These are phyloP conservation scores for Melanostoma mellinum DNA, from an alignment of 2,888 invertebrate genomes.

Conservation along the genomic window DNA sequence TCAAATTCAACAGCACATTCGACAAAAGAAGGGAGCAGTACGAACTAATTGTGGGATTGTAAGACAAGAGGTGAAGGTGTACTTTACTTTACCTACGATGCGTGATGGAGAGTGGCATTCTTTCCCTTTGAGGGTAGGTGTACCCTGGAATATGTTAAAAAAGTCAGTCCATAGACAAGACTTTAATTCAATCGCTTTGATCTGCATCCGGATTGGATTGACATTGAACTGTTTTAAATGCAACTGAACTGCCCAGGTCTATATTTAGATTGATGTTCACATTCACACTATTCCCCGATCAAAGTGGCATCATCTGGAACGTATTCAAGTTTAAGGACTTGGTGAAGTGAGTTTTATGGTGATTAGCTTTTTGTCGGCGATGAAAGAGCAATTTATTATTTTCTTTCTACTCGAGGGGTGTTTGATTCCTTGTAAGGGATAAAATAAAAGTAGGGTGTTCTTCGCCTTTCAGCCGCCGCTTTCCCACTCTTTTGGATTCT, in stretches of 20 bases:
- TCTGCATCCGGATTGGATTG: constrained; percentile 53
- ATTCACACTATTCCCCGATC: constrained; percentile 43
- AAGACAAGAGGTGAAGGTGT: constrained; percentile 19
- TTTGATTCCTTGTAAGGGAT: neutral
- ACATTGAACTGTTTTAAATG: constrained; percentile 55
- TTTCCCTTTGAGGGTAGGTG: neutral
- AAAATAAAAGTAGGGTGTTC: too few relatives aligned
- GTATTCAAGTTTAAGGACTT: constrained; percentile 53
- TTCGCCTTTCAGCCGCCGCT: too few relatives aligned
- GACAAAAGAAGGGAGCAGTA: constrained; percentile 18
- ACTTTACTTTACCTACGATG: constrained; percentile 7
- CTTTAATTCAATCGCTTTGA: constrained; percentile 55
- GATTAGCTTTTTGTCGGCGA: constrained; percentile 43
- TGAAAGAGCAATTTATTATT: constrained; percentile 2
- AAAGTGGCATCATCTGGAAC: constrained; percentile 65
- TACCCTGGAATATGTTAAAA: neutral
- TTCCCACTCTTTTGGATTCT: too few relatives aligned
- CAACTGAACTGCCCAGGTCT: constrained; percentile 15
- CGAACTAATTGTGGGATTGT: neutral
- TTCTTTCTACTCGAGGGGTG: neutral
- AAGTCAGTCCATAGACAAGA: constrained; percentile 42
- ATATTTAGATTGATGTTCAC: constrained; percentile 45
- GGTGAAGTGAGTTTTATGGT: constrained; percentile 50
- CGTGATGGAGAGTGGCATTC: constrained; percentile 28
- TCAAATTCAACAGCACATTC: constrained; percentile 22